Evolutionary conservation across 2,888 invertebrate genomes (phyloP), one percentile per base, ranked within the genome.

Genomic region (Caenorhabditis sp.): DNA sequence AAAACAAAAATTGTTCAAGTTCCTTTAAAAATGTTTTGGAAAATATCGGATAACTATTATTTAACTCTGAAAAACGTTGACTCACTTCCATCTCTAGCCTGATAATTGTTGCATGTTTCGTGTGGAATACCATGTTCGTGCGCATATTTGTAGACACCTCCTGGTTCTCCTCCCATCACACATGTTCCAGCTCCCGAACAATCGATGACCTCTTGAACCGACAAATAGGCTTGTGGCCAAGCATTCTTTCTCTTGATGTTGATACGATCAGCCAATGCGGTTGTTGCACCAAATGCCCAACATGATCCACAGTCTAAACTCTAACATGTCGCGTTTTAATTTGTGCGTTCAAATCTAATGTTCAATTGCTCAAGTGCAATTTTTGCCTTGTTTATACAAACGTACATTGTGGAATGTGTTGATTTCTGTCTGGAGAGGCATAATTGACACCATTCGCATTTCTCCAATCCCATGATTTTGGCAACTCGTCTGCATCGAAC

Each of bases 301-400:
- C 90, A 90, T 0, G 89, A 89, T 36, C 90, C 90, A 81, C 90
- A 90, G 74, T 90, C 89, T 89, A n/a, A n/a, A n/a, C n/a, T n/a
- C n/a, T n/a, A n/a, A n/a, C n/a, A n/a, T n/a, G n/a, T n/a, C n/a
- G n/a, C n/a, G n/a, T n/a, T n/a, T n/a, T n/a, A n/a, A n/a, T n/a
- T n/a, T n/a, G n/a, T n/a, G n/a, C n/a, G n/a, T n/a, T n/a, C n/a
- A n/a, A n/a, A n/a, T n/a, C n/a, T n/a, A n/a, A n/a, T n/a, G n/a
- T n/a, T n/a, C n/a, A n/a, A n/a, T n/a, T n/a, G n/a, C n/a, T n/a
- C n/a, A n/a, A n/a, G n/a, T n/a, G n/a, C n/a, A n/a, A n/a, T n/a
- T n/a, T n/a, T n/a, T n/a, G n/a, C n/a, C n/a, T n/a, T n/a, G n/a
- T n/a, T n/a, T n/a, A n/a, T n/a, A n/a, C n/a, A n/a, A n/a, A n/a